Conservation (phyloP, 2,888 invertebrate species). For the Eristalinus sepulchralis region DNA sequence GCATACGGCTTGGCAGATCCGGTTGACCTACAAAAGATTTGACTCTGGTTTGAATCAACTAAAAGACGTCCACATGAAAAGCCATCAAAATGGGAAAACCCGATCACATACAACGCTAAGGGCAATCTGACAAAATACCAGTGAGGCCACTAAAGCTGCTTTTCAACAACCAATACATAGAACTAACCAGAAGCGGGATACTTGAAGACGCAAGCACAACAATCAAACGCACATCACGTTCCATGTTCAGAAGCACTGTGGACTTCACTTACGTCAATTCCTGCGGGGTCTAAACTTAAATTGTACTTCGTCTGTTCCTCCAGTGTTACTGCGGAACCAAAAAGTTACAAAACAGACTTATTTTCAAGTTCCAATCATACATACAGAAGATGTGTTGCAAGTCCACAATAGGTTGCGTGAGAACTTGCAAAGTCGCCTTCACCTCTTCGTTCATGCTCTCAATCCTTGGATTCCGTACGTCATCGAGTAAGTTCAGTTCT, state of each 20-base stretch:
- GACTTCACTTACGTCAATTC: not conserved
- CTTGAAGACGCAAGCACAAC: too few relatives aligned
- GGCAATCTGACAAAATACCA: too few relatives aligned
- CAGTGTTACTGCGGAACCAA: not conserved
- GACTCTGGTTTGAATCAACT: too few relatives aligned
- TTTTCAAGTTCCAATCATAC: not conserved
- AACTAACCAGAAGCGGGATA: too few relatives aligned
- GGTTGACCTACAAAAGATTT: not conserved
- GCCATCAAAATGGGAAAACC: too few relatives aligned
- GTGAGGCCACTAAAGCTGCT: too few relatives aligned
- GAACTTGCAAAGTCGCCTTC: not conserved
- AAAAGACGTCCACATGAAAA: too few relatives aligned
- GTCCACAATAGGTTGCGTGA: not conserved
- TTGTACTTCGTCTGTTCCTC: not conserved
- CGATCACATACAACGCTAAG: too few relatives aligned
- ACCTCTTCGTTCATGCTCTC: not conserved
- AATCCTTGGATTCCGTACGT: not conserved
- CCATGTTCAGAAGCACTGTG: too few relatives aligned
- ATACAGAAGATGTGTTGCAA: not conserved
- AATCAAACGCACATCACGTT: too few relatives aligned
- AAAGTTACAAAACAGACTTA: not conserved
- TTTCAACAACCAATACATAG: too few relatives aligned
- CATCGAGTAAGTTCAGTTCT: not conserved
- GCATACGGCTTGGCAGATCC: conserved; percentile 16
- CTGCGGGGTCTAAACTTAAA: rapidly evolving